A percentile compares a stretch with the other conserved stretches of the same genome.
Conservation (phyloP, 2,797 vertebrate species). For the Acanthornis magna region DNA sequence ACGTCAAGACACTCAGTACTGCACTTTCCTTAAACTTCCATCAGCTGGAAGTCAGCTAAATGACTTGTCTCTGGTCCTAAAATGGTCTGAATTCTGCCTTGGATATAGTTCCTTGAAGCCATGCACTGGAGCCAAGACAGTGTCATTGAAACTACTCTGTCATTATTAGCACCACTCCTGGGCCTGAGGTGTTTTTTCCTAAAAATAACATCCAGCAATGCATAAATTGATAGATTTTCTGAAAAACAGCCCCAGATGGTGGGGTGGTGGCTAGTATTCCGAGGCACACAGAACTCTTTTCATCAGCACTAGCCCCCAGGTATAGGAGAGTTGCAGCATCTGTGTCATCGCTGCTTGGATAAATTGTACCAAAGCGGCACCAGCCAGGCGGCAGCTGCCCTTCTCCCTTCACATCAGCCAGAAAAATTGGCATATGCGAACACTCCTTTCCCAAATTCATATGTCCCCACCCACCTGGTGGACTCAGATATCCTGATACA, state of each 20-base stretch:
- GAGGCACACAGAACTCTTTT: neutral
- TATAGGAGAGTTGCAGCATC: neutral
- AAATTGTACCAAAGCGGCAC: neutral
- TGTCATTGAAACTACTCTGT: neutral
- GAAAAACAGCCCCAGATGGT: neutral
- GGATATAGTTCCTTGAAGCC: neutral
- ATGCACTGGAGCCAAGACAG: fast-evolving
- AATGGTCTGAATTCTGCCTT: neutral
- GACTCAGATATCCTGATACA: fast-evolving
- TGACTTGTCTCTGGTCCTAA: neutral
- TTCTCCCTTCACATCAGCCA: neutral
- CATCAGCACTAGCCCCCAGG: fast-evolving
- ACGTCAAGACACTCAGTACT: neutral
- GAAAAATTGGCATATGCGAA: neutral
- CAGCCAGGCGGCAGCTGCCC: fast-evolving
- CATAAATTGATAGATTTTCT: neutral
- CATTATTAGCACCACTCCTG: neutral
- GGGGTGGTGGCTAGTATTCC: neutral
- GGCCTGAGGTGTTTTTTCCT: neutral
- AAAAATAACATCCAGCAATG: neutral
- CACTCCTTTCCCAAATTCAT: neutral
- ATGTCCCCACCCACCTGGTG: neutral
- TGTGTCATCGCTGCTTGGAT: fast-evolving
- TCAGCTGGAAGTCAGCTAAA: neutral
- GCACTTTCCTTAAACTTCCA: neutral